Conservation (phyloP, 2,797 vertebrate species). For the Chaetodon trifasciatus region DNA sequence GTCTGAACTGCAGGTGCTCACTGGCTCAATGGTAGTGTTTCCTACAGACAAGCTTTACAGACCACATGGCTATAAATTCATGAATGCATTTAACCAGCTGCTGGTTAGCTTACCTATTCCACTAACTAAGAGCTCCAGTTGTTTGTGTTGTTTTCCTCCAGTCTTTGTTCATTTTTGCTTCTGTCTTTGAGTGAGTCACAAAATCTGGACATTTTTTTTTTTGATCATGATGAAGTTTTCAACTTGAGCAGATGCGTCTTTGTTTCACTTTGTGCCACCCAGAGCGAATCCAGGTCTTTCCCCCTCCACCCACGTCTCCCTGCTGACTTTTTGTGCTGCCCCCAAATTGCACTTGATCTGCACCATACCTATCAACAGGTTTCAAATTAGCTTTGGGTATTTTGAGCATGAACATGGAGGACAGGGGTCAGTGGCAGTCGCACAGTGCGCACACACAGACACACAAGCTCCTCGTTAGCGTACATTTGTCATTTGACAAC, state of each 20-base stretch:
- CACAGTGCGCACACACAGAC: constrained; percentile 28
- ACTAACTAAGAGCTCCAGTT: not conserved
- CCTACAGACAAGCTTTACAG: not conserved
- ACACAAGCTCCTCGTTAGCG: constrained; percentile 58
- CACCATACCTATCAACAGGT: constrained; percentile 70
- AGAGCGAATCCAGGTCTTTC: not conserved
- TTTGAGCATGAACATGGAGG: constrained; percentile 54
- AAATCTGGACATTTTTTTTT: constrained; percentile 10
- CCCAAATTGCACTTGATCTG: constrained; percentile 65
- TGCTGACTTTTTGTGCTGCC: constrained; percentile 37
- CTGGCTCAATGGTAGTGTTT: too few relatives aligned
- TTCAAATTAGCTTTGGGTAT: constrained; percentile 64
- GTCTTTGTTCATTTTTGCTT: not conserved
- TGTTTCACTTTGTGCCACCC: constrained; percentile 30
- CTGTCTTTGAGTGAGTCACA: not conserved
- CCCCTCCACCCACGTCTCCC: not conserved
- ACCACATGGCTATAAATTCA: too few relatives aligned
- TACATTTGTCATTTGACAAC: constrained; percentile 82
- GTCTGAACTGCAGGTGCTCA: not conserved
- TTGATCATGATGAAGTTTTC: not conserved
- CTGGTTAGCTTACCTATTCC: not conserved
- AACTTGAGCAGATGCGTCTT: not conserved
- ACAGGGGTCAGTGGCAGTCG: constrained; percentile 61
- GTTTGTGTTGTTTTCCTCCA: not conserved
- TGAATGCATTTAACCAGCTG: too few relatives aligned